Conservation (phyloP, 1,140 invertebrate genomes). For the Parapsyche elsis region DNA sequence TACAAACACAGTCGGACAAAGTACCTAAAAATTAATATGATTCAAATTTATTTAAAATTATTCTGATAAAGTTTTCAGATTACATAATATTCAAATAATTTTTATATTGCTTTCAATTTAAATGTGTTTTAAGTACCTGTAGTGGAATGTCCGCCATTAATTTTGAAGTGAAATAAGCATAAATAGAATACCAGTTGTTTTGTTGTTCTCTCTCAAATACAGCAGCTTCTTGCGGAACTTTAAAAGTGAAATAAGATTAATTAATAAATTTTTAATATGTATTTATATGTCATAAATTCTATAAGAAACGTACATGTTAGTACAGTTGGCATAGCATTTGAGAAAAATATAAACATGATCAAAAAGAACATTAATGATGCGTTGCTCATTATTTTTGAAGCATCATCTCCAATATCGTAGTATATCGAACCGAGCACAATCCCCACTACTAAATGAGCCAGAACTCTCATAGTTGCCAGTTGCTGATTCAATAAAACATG, state of each 20-base stretch:
- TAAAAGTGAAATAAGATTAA: conserved; percentile 52
- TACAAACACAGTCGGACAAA: conserved; percentile 80
- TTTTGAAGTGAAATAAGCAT: conserved; percentile 86
- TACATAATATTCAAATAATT: too few species aligned
- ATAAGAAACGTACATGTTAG: conserved; percentile 80
- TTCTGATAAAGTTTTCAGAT: neutral
- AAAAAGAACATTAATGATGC: conserved; percentile 86
- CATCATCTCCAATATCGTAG: conserved; percentile 83
- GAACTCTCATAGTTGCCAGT: conserved; percentile 77
- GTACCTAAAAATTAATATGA: conserved; percentile 65
- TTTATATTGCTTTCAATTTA: neutral
- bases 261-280: neutral
- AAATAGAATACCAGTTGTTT: conserved; percentile 90
- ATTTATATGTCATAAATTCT: neutral
- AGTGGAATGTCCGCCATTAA: conserved; percentile 88
- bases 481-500: conserved; percentile 68
- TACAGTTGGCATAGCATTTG: conserved; percentile 89
- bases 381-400: conserved; percentile 80
- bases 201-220: conserved; percentile 88
- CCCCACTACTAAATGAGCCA: conserved; percentile 79
- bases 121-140: conserved; percentile 70
- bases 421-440: conserved; percentile 85
- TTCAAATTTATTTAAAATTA: conserved; percentile 36
- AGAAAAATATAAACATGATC: conserved; percentile 86
- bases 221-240: conserved; percentile 86